Percentiles rank a stretch among this genome's conserved stretches.
Conservation (phyloP, 92 coral and sea anemone species). For the Paramuricea clavata region DNA sequence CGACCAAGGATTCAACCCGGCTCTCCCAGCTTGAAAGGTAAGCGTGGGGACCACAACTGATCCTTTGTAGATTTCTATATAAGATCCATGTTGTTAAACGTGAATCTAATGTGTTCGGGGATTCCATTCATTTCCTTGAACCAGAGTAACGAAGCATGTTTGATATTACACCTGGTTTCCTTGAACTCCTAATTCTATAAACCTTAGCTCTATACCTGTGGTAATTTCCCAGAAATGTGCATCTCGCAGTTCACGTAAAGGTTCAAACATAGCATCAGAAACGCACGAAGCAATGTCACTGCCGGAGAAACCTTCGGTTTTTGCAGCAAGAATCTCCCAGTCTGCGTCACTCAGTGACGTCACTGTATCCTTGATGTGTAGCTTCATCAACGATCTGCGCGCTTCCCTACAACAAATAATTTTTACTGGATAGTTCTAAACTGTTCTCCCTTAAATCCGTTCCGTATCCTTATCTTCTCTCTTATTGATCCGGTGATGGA, state of each 20-base stretch:
- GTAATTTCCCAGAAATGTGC: slow-evolving; percentile 78
- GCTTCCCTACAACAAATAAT: slow-evolving; percentile 72
- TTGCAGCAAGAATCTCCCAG: slow-evolving; percentile 82
- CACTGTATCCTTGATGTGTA: slow-evolving; percentile 85
- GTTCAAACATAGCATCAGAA: slow-evolving; percentile 97
- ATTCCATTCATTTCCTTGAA: background rate
- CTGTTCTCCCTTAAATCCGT: too few species aligned
- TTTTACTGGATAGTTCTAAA: too few species aligned
- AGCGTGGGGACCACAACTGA: too few species aligned
- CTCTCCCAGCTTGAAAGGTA: too few species aligned
- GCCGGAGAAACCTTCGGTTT: slow-evolving; percentile 91
- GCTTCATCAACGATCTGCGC: slow-evolving; percentile 77
- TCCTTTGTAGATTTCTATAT: too few species aligned
- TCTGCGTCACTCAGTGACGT: slow-evolving; percentile 77
- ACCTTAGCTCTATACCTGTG: slow-evolving; percentile 57
- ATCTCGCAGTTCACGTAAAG: slow-evolving; percentile 90
- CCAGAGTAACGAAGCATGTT: too few species aligned
- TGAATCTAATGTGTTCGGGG: background rate
- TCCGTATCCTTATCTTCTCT: too few species aligned
- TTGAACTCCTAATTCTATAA: background rate
- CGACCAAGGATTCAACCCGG: too few species aligned
- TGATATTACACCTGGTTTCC: background rate
- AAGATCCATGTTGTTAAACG: too few species aligned
- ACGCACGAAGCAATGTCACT: slow-evolving; percentile 96
- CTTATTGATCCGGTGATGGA: slow-evolving; percentile 1